Evolutionary conservation across 2,797 vertebrate species (phyloP).

Genomic region (Aeoliscus strigatus): DNA sequence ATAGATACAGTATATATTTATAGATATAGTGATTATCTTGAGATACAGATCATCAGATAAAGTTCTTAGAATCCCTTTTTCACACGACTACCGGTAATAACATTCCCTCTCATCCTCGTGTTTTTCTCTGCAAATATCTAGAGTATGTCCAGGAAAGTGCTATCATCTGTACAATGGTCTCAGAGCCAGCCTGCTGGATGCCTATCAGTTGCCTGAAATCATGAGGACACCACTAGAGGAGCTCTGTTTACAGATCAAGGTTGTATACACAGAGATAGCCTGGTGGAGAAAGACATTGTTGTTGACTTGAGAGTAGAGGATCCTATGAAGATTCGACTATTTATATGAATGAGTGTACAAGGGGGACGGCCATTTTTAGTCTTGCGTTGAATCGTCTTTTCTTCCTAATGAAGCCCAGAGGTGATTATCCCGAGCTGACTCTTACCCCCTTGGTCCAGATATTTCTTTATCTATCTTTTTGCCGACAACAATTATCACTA

Average conservation of each 20-base stretch:
- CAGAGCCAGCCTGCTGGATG: constrained; percentile 87
- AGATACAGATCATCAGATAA: too few relatives aligned
- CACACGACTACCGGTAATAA: constrained; percentile 13
- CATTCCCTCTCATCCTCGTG: constrained; percentile 15
- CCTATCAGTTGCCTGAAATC: constrained; percentile 95
- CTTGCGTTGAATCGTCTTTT: too few relatives aligned
- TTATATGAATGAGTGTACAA: constrained; percentile 19
- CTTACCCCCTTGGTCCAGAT: constrained; percentile 15
- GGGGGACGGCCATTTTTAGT: too few relatives aligned
- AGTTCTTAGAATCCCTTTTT: constrained; percentile 28
- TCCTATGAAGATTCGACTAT: too few relatives aligned
- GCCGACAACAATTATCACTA: constrained; percentile 16
- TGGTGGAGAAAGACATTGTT: background rate
- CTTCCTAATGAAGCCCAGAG: constrained; percentile 33
- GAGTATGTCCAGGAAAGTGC: constrained; percentile 93
- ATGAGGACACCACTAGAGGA: constrained; percentile 94
- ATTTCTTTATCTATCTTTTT: constrained; percentile 6
- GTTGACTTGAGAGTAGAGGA: constrained; percentile 33
- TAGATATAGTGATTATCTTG: too few relatives aligned
- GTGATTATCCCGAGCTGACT: constrained; percentile 25
- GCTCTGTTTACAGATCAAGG: constrained; percentile 97
- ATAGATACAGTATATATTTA: too few relatives aligned
- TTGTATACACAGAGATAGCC: constrained; percentile 38
- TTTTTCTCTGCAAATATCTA: constrained; percentile 46
- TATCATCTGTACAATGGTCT: constrained; percentile 95